Conservation (phyloP, 1,140 invertebrate species). For the Leptonema lineaticorne region DNA sequence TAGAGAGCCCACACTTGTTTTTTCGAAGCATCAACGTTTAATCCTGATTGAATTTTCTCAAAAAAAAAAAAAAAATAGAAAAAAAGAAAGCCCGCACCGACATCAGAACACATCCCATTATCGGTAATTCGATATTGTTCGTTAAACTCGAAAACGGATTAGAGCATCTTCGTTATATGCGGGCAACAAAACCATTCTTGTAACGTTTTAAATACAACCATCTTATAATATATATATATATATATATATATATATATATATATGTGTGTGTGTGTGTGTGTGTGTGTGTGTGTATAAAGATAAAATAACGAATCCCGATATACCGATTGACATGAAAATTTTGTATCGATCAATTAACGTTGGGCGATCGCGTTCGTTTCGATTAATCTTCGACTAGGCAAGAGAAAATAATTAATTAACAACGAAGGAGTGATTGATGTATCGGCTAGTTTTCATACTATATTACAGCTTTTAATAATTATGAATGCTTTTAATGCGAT, state of each 20-base stretch:
- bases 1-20: no score
- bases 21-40: no score
- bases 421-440: neutral
- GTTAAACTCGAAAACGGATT: constrained; percentile 2
- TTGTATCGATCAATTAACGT: neutral
- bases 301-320: no score
- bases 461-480: no score
- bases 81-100: neutral
- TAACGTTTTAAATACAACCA: neutral
- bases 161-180: neutral
- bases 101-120: constrained; percentile 1
- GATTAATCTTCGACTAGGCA: neutral
- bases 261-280: neutral
- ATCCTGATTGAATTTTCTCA: neutral
- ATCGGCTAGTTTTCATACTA: neutral
- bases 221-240: no score
- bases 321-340: no score
- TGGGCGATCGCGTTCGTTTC: no score
- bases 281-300: no score
- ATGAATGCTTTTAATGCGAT: no score
- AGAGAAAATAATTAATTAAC: neutral
- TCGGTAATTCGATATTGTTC: constrained; percentile 11
- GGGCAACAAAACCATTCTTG: constrained; percentile 5
- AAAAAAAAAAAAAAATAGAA: no score
- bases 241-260: no score